A percentile compares a stretch with the other conserved stretches of the same genome.
These are phyloP conservation scores for Trypoxylus dichotomus DNA, from an alignment of 1,140 invertebrate genomes.

Conservation along the genomic window DNA sequence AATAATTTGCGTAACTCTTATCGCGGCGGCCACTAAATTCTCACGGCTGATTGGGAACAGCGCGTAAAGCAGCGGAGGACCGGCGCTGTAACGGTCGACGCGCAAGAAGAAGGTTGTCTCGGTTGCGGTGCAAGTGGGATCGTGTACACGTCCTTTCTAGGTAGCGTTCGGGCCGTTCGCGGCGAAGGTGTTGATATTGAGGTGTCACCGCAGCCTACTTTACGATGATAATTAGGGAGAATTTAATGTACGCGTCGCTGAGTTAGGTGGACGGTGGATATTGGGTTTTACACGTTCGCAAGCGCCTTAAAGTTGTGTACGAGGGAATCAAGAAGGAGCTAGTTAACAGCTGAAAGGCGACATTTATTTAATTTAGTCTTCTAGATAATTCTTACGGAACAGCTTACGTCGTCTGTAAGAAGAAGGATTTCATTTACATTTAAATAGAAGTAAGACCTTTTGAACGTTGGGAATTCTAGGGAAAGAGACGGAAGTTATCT, in stretches of 20 bases:
- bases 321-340: no score
- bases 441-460: no score
- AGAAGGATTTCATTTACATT: no score
- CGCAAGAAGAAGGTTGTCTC: no score
- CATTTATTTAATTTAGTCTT: no score
- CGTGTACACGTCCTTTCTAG: neutral
- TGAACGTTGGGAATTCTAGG: no score
- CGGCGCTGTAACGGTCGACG: no score
- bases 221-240: constrained; percentile 33
- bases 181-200: constrained; percentile 30
- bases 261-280: neutral
- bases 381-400: no score
- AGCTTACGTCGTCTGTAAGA: no score
- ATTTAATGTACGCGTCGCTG: constrained; percentile 28
- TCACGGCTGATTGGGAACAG: neutral
- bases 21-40: constrained; percentile 20
- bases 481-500: no score
- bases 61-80: neutral
- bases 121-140: neutral
- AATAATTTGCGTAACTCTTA: constrained; percentile 28
- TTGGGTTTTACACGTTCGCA: neutral
- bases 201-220: constrained; percentile 23
- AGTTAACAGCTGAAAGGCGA: no score
- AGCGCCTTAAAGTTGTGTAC: no score
- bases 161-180: neutral